Percentiles rank a stretch among this genome's conserved stretches.
Conservation (phyloP, 2,797 vertebrate species). For the Sebastiscus albofasciatus region DNA sequence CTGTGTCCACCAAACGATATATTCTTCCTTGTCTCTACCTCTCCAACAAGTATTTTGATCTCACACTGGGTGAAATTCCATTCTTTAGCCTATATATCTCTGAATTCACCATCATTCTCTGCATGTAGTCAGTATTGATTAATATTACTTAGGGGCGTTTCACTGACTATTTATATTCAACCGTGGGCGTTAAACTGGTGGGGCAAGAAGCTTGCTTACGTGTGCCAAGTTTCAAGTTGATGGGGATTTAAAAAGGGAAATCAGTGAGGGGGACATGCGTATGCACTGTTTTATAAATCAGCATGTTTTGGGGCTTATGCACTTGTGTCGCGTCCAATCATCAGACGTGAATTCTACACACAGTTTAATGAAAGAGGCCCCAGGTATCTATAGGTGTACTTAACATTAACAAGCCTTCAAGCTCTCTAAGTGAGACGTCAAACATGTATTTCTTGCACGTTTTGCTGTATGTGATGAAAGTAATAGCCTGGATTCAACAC, state of each 20-base stretch:
- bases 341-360: background rate
- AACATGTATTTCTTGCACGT: slow-evolving; percentile 21
- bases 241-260: background rate
- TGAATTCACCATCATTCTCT: background rate
- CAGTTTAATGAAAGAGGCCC: background rate
- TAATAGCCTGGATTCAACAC: background rate
- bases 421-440: slow-evolving; percentile 37
- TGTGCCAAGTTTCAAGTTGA: background rate
- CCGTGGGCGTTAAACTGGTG: background rate
- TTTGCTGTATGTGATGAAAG: slow-evolving; percentile 31
- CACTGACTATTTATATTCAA: background rate
- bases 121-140: background rate
- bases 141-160: background rate
- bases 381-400: slow-evolving; percentile 20
- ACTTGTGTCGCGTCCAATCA: background rate
- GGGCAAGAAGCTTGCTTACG: background rate
- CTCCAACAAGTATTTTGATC: background rate
- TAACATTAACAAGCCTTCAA: slow-evolving; percentile 21
- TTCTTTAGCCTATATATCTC: background rate
- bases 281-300: background rate
- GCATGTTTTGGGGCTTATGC: background rate
- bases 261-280: background rate
- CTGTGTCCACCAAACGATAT: background rate
- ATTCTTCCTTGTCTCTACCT: background rate
- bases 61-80: background rate